Evolutionary conservation across 2,113 vertebrate genomes (phyloP), one percentile per base, ranked within the genome.

Genomic region (Notechis scutatus): DNA sequence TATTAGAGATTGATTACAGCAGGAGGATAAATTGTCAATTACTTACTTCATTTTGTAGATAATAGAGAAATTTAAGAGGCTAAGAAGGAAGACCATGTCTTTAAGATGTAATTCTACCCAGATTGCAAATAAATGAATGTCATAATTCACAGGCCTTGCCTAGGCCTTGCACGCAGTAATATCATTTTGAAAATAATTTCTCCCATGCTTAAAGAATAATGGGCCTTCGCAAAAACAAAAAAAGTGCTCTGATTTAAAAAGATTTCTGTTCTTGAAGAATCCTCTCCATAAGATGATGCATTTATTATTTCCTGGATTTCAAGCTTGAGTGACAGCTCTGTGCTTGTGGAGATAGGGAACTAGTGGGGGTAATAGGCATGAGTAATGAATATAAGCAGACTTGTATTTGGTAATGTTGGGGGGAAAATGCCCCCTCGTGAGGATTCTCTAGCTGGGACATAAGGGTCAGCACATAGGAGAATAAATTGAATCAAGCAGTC

Each of bases 1-100:
- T 95, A 93, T 94, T 2, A 3, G 56, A 94, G 96, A 96, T 97
- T 92, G 29, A 91, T 95, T 94, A 93, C 34, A 0, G 90, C 11
- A 88, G 96, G 94, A 93, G 93, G 93, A 93, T 96, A 94, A 96
- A 94, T 94, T 47, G 90, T 95, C 96, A 97, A 97, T 96, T 92
- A 94, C 93, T 96, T 95, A 92, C 90, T 94, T 90, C n/a, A 0
- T 94, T 94, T 95, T 92, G 88, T 52, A 29, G 86, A 95, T 90
- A 92, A 93, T n/a, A 24, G 55, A 42, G 95, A 93, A 90, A 74
- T 59, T 34, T 24, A 50, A 52, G 93, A 88, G 18, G 10, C 7
- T 29, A 85, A 93, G 93, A 93, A 47, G 34, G 85, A 95, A 55
- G 39, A 92, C 93, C 26, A 1, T 89, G 10, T 91, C 74, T 29